Evolutionary conservation across 2,888 invertebrate species (phyloP).

Genomic region (Rhodophaea formosa): DNA sequence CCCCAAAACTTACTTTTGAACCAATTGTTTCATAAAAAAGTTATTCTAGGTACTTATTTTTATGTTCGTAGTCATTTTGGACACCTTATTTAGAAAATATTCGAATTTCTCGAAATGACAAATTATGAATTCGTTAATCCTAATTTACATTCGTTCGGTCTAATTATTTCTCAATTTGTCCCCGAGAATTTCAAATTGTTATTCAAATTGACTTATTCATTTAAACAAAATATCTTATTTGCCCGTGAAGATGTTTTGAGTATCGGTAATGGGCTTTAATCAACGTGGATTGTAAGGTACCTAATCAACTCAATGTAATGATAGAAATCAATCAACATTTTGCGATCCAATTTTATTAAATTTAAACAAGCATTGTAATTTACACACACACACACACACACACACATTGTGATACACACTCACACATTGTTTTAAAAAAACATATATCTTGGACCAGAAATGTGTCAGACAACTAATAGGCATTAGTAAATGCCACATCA

Average conservation of each 20-base stretch:
- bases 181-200: neutral
- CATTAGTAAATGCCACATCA: too few species aligned
- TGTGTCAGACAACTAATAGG: too few species aligned
- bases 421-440: too few species aligned
- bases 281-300: neutral
- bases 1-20: too few species aligned
- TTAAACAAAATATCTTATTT: neutral
- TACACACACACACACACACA: too few species aligned
- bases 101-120: neutral
- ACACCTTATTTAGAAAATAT: neutral
- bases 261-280: neutral
- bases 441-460: too few species aligned
- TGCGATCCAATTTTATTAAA: neutral
- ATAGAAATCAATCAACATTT: neutral
- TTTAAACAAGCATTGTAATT: too few species aligned
- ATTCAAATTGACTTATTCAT: neutral
- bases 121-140: slow-evolving; percentile 23
- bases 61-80: too few species aligned
- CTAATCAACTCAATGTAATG: neutral
- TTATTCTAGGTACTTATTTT: too few species aligned
- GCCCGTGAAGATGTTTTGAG: neutral
- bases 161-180: slow-evolving; percentile 17
- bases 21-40: too few species aligned
- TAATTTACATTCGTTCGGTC: slow-evolving; percentile 20
- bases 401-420: too few species aligned